Base-by-base conservation (phyloP, 2,888 invertebrate genomes). In the Hydrotaea diabolus region DNA sequence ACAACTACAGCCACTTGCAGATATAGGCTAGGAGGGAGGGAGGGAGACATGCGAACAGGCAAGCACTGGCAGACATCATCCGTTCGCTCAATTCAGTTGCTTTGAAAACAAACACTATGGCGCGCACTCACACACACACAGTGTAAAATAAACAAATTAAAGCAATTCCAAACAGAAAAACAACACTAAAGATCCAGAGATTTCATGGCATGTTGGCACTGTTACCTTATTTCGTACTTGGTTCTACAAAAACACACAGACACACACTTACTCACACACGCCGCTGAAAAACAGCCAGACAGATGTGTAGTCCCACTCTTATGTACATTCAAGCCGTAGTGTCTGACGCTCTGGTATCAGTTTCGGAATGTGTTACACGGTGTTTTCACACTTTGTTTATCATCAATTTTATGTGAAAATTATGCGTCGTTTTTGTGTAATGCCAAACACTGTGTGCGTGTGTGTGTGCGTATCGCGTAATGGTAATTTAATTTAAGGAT, bases 91-190 rank as follows among this genome's bases (percentile, higher is more conserved):
- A 7, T 31, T 31, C 15, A 75, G 39, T 64, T 55, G 72, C 75
- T 79, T 75, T 73, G 66, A 73, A 77, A 62, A 59, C 66, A 80
- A 80, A 64, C 23, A 46, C 59, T 77, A 23, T 77, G 53, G 73
- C 13, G 57, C 31, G 3, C 31, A 31, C 31, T 4, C 31, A 31
- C 31, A 31, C 31, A 4, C 19, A 21, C 39, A 64, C 77, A 76
- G 73, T 77, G 23, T 9, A 75, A 80, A 77, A 75, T 77, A 80
- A 83, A 73, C 59, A 80, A 80, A 83, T 77, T 77, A 83, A 80
- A 69, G 69, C 53, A 77, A 69, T 80, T 80, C 72, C 19, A 75
- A 17, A 57, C 39, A 15, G 9, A 64, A 64, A 64, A 62, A 62
- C 26, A 62, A 62, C 39, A 36, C 36, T 36, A 66, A 31, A 77